Evolutionary conservation across 2,797 vertebrate species (phyloP).

Genomic region (Vultur gryphus): DNA sequence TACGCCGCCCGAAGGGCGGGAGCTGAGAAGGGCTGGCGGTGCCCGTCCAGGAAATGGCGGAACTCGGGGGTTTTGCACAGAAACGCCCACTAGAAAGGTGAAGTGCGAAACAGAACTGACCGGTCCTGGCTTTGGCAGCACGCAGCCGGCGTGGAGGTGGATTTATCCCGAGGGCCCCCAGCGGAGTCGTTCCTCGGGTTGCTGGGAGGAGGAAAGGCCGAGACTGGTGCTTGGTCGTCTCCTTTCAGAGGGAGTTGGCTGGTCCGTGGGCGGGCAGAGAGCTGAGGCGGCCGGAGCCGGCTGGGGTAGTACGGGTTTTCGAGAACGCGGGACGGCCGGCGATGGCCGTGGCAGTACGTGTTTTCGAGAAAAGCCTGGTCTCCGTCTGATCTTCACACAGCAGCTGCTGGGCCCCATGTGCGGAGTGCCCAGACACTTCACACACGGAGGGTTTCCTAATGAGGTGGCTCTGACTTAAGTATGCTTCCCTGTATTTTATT

Average conservation of each 20-base stretch:
- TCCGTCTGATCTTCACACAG: accelerated
- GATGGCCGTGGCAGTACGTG: background rate
- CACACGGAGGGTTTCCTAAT: accelerated
- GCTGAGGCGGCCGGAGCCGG: background rate
- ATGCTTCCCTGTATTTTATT: background rate
- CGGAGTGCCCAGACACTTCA: accelerated
- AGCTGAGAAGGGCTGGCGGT: accelerated
- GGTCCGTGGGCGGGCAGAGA: background rate
- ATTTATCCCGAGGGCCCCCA: accelerated
- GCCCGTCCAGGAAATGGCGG: background rate
- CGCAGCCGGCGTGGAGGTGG: no score
- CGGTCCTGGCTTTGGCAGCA: accelerated
- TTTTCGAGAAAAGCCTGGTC: background rate
- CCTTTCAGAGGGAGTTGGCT: accelerated
- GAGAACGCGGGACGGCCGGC: background rate
- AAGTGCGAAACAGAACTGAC: accelerated
- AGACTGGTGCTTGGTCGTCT: accelerated
- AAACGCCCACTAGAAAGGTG: background rate
- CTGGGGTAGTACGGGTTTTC: no score
- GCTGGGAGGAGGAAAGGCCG: background rate
- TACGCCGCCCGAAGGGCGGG: accelerated
- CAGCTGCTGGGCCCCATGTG: background rate
- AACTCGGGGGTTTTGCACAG: accelerated
- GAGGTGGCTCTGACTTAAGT: accelerated
- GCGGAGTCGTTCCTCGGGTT: background rate